Evolutionary conservation across 2,113 vertebrate genomes (phyloP), one percentile per base, ranked within the genome.

Genomic region (Aythya baeri): DNA sequence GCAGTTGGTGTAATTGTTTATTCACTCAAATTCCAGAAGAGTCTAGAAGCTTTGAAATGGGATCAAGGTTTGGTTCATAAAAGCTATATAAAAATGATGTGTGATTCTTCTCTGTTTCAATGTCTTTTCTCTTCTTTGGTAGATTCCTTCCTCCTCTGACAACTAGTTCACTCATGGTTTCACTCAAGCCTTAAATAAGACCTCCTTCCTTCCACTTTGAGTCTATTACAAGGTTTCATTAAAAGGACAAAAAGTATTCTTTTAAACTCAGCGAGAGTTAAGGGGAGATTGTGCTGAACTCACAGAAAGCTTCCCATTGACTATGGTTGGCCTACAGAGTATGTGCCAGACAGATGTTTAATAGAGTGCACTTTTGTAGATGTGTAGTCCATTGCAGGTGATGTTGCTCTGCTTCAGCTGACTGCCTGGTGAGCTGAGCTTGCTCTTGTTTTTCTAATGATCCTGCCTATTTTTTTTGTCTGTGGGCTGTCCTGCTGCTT

Each of bases 1-100:
- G 44, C 54, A 66, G 23, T 49, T 59, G 57, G 27, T 83, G 52
- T 55, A 93, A 66, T 79, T 80, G 85, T 95, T 94, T 93, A 59
- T 88, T 88, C 57, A 54, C 61, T 91, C 13, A 27, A 75, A 91
- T 88, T 95, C 61, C 52, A 72, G 76, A 77, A 59, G 27, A 86
- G 31, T 74, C 63, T 57, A 81, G 67, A 86, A 78, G 61, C 20
- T 79, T 86, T 86, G 55, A 80, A 83, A 67, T 43, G 49, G 9
- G 44, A 65, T 65, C 49, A 67, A 80, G 75, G 34, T 43, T 36
- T 86, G 8, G 9, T 72, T 94, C 63, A 13, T 13, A 63, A 63
- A 8, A 73, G 34, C 57, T 38, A 8, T 44, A 31, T 44, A 80
- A 55, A 73, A 67, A 52, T 9, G 2, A 17, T 59, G 27, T 50